phyloP scores from a whole-genome alignment of 2,113 vertebrate species.

The Triplophysa rosa region DNA sequence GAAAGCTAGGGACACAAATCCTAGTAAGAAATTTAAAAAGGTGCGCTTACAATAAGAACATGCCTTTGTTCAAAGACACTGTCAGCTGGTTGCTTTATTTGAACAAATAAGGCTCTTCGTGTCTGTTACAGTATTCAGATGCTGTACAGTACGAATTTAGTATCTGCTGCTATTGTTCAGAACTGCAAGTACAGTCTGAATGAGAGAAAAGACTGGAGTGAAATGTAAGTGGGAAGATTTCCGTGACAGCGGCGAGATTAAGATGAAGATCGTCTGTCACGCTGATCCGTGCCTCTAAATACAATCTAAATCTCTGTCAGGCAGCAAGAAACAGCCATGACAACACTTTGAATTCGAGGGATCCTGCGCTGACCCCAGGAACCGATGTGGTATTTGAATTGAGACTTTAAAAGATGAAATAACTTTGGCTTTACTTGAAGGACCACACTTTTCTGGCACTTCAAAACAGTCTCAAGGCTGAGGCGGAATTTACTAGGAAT shows the following conservation, averaged over 20 bases:
- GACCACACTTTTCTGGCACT: neutral
- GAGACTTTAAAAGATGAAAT: conserved; percentile 16
- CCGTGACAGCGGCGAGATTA: conserved; percentile 36
- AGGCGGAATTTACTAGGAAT: neutral
- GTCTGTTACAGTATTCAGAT: neutral
- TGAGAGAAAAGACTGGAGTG: neutral
- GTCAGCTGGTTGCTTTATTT: neutral
- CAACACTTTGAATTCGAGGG: conserved; percentile 24
- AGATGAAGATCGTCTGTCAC: conserved; percentile 4
- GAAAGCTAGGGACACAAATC: conserved; percentile 9
- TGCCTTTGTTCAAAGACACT: neutral
- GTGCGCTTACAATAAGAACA: neutral
- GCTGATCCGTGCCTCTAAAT: conserved; percentile 5
- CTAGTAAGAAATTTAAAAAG: neutral
- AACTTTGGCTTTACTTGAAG: neutral
- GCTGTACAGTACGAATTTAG: neutral
- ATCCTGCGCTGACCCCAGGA: conserved; percentile 5
- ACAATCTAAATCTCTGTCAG: conserved; percentile 23
- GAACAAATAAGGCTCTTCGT: neutral
- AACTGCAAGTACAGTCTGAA: neutral
- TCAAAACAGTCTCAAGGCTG: neutral
- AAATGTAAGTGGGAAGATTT: conserved; percentile 18
- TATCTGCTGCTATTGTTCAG: neutral
- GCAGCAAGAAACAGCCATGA: neutral
- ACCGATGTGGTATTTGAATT: neutral